Evolutionary conservation across 2,797 vertebrate species (phyloP).

Genomic region (Hephaestus fuliginosus): DNA sequence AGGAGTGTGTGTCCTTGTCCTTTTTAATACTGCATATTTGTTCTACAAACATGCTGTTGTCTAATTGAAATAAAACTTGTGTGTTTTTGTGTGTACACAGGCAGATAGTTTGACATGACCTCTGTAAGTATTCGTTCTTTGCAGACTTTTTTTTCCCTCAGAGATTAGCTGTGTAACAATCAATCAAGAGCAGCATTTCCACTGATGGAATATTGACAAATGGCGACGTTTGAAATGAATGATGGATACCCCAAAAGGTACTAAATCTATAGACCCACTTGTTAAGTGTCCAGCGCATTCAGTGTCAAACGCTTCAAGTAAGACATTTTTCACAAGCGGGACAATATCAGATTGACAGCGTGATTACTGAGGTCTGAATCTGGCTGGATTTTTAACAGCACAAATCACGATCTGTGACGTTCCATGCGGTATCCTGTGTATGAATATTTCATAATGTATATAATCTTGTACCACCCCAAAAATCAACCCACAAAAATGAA

Average conservation of each 20-base stretch:
- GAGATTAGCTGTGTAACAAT: constrained; percentile 62
- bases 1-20: not conserved
- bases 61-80: not conserved
- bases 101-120: constrained; percentile 26
- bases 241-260: constrained; percentile 66
- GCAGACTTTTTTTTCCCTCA: constrained; percentile 44
- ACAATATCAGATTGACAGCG: constrained; percentile 18
- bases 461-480: not conserved
- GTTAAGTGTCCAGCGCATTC: constrained; percentile 60
- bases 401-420: constrained; percentile 1
- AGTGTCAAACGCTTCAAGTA: constrained; percentile 53
- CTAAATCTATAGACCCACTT: constrained; percentile 68
- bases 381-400: constrained; percentile 14
- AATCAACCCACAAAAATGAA: not conserved
- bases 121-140: constrained; percentile 39
- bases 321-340: constrained; percentile 35
- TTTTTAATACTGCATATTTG: not conserved
- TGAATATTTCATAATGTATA: not conserved
- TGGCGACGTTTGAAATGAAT: constrained; percentile 70
- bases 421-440: not conserved
- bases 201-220: constrained; percentile 79
- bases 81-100: constrained; percentile 19
- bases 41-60: not conserved
- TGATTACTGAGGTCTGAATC: constrained; percentile 15
- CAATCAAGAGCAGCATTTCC: constrained; percentile 67